Conservation (phyloP, 1,140 invertebrate genomes). For the Lordiphosa collinella region DNA sequence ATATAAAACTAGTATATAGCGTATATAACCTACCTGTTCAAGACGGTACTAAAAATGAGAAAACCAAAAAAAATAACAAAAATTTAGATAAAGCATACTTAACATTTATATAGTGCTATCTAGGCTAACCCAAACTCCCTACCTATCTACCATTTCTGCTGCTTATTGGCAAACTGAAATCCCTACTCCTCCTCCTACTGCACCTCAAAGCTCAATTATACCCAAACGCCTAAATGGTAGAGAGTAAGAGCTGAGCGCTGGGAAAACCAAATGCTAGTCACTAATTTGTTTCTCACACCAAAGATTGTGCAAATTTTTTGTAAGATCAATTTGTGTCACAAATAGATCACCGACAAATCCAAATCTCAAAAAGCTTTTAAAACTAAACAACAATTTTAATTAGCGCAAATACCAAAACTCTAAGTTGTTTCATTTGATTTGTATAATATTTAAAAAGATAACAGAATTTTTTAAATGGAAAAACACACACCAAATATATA, state of each 20-base stretch:
- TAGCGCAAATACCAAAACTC: slow-evolving; percentile 21
- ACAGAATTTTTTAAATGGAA: slow-evolving; percentile 36
- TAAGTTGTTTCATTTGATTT: slow-evolving; percentile 33
- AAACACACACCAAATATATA: slow-evolving; percentile 28
- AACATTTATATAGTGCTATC: slow-evolving; percentile 39
- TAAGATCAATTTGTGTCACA: slow-evolving; percentile 36
- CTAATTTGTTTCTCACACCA: slow-evolving; percentile 15
- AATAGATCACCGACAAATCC: slow-evolving; percentile 5
- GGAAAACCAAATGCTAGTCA: slow-evolving; percentile 40
- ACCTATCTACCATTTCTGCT: slow-evolving; percentile 6
- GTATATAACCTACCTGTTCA: slow-evolving; percentile 46
- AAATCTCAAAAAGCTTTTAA: slow-evolving; percentile 45
- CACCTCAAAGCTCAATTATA: slow-evolving; percentile 40
- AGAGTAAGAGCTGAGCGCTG: slow-evolving; percentile 1
- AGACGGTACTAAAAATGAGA: slow-evolving; percentile 31
- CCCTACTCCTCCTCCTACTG: not conserved
- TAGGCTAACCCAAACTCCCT: slow-evolving; percentile 24
- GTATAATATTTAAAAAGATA: slow-evolving; percentile 69
- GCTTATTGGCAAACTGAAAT: slow-evolving; percentile 32
- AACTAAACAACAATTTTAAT: slow-evolving; percentile 36
- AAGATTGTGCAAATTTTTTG: slow-evolving; percentile 26
- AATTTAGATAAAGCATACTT: slow-evolving; percentile 26
- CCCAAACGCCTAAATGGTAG: slow-evolving; percentile 25
- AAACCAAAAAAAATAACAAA: too few relatives aligned
- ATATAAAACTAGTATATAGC: slow-evolving; percentile 59